phyloP scores from a whole-genome alignment of 2,113 vertebrate genomes.

The Ptyas mucosa region DNA sequence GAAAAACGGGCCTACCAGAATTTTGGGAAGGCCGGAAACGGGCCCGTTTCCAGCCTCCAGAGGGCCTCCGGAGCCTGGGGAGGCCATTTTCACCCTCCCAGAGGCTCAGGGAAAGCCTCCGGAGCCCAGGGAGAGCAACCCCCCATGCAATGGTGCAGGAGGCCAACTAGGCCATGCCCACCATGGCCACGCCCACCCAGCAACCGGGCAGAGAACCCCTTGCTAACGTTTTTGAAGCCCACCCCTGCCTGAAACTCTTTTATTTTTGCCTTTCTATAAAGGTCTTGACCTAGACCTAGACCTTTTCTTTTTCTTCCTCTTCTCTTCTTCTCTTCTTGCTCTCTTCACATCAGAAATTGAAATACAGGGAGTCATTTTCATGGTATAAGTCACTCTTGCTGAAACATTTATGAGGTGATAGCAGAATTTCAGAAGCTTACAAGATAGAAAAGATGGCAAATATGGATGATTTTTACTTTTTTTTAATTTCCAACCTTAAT shows the following conservation, averaged over 20 bases:
- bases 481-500: slow-evolving; percentile 45
- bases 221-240: too few species aligned
- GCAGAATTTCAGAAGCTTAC: slow-evolving; percentile 54
- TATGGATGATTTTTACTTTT: slow-evolving; percentile 38
- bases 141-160: too few species aligned
- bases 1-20: too few species aligned
- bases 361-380: slow-evolving; percentile 27
- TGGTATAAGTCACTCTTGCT: slow-evolving; percentile 20
- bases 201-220: too few species aligned
- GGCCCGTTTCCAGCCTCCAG: too few species aligned
- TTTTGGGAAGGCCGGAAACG: too few species aligned
- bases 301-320: background rate
- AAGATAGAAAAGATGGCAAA: slow-evolving; percentile 22
- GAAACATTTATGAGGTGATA: slow-evolving; percentile 62
- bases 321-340: slow-evolving; percentile 35
- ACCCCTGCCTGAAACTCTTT: background rate
- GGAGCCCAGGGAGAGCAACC: too few species aligned
- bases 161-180: too few species aligned
- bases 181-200: too few species aligned
- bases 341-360: slow-evolving; percentile 42
- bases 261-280: background rate
- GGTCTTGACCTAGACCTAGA: slow-evolving; percentile 7
- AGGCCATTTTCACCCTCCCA: too few species aligned
- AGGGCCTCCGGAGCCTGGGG: too few species aligned
- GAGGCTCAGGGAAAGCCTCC: too few species aligned